These are phyloP conservation scores for Meloidogyne hapla DNA, from an alignment of 1,140 invertebrate genomes.

Conservation along the genomic window DNA sequence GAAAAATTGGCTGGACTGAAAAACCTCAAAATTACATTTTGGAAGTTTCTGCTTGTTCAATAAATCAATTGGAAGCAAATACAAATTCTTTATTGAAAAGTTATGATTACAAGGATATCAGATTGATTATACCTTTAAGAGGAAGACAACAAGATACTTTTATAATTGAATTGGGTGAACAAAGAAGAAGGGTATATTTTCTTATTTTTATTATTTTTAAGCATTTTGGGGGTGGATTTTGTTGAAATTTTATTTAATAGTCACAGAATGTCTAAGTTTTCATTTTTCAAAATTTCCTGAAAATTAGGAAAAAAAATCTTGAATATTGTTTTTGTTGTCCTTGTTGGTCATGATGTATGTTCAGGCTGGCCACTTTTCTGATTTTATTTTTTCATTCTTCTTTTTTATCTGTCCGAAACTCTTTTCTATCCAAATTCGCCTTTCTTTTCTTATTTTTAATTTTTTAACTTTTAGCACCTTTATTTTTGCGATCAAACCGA, in stretches of 20 bases:
- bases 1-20: constrained; percentile 79
- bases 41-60: constrained; percentile 81
- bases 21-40: constrained; percentile 80
- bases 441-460: no score
- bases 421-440: no score
- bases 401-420: no score
- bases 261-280: no score
- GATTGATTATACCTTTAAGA: constrained; percentile 73
- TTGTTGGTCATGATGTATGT: no score
- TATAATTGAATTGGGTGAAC: constrained; percentile 70
- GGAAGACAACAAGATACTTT: constrained; percentile 72
- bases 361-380: no score
- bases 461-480: constrained; percentile 71
- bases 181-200: constrained; percentile 46
- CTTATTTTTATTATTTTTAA: constrained; percentile 22
- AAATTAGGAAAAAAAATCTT: no score
- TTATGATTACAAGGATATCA: constrained; percentile 64
- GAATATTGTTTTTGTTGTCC: no score
- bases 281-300: no score
- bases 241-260: no score
- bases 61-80: constrained; percentile 84
- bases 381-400: no score
- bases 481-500: constrained; percentile 81
- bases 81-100: constrained; percentile 70
- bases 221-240: neutral